These are phyloP conservation scores for Drosophila niveifrons DNA, from an alignment of 2,888 invertebrate genomes.

Conservation along the genomic window DNA sequence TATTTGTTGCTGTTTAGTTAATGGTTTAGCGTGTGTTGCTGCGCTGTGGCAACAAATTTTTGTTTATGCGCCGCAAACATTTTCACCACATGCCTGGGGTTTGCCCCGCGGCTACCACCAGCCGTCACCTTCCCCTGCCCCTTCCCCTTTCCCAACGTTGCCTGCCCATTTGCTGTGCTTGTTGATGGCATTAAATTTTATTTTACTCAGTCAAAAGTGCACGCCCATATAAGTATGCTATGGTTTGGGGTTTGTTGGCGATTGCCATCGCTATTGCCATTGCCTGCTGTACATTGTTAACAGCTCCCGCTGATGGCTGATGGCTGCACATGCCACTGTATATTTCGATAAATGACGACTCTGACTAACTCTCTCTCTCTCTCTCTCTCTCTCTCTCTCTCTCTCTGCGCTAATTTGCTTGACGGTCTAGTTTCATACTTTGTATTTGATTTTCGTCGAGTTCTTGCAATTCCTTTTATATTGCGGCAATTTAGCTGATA, in stretches of 20 bases:
- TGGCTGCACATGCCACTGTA: slow-evolving; percentile 58
- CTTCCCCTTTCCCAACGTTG: no score
- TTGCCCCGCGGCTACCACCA: slow-evolving; percentile 6
- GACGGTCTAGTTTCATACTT: slow-evolving; percentile 52
- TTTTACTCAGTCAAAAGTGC: slow-evolving; percentile 61
- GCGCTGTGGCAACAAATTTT: slow-evolving; percentile 75
- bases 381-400: slow-evolving; percentile 5
- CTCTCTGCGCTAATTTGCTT: slow-evolving; percentile 67
- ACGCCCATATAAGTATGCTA: slow-evolving; percentile 62
- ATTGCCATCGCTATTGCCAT: slow-evolving; percentile 4
- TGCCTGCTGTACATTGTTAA: slow-evolving; percentile 59
- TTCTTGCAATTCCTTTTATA: slow-evolving; percentile 11
- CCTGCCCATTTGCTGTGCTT: slow-evolving; percentile 33
- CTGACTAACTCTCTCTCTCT: slow-evolving; percentile 23
- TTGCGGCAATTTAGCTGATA: slow-evolving; percentile 33
- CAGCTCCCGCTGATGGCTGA: slow-evolving; percentile 48
- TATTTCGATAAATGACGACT: slow-evolving; percentile 69
- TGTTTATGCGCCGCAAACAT: slow-evolving; percentile 82
- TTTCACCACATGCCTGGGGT: slow-evolving; percentile 56
- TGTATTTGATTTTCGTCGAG: slow-evolving; percentile 32
- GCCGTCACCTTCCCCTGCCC: no score
- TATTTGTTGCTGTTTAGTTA: slow-evolving; percentile 77
- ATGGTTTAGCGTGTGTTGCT: slow-evolving; percentile 77
- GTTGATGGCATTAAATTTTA: slow-evolving; percentile 75
- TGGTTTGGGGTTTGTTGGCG: slow-evolving; percentile 36